Evolutionary conservation across 2,888 invertebrate genomes (phyloP), one percentile per base, ranked within the genome.

Genomic region (Lasioglossum leucozonium): DNA sequence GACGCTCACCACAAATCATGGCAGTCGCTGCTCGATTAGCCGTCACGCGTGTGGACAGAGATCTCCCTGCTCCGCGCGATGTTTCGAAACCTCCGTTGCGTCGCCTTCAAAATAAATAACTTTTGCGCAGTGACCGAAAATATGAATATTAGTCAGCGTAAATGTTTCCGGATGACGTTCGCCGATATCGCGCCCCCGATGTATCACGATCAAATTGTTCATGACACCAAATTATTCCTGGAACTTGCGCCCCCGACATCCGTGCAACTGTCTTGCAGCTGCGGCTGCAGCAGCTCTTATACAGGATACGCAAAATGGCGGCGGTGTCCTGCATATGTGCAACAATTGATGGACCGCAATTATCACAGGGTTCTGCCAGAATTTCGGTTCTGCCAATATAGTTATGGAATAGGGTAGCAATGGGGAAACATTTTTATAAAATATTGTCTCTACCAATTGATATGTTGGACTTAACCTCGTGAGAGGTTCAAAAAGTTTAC

Each of bases 1-100:
- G 76, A 72, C 44, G 51, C 37, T 22, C 37, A 26, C 55, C 42
- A 72, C 72, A 83, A 83, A 76, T 83, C 76, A 72, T 26, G 34
- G 71, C n/a, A 65, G 22, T 44, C 37, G 51, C 44, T 18, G 80
- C 76, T 65, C 83, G 83, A 83, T 83, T 72, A 76, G 76, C 30
- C 80, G 22, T 40, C 37, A 37, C 26, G 44, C n/a, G 34, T 30
- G 34, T 2, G 18, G 55, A 78, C 77, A 16, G 51, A 58, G 76
- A 76, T 81, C 62, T 72, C 65, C 47, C 58, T 26, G 26, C 16
- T 34, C 37, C 67, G 13, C 4, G n/a, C 30, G 34, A 37, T 42
- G 42, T 76, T 79, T 72, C 75, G 72, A 76, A 76, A 65, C 55
- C 34, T 34, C 30, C 65, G 65, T 55, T n/a, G 18, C 34, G 72